Conservation (phyloP, 2,888 invertebrate genomes). For the Lordiphosa fenestrarum region DNA sequence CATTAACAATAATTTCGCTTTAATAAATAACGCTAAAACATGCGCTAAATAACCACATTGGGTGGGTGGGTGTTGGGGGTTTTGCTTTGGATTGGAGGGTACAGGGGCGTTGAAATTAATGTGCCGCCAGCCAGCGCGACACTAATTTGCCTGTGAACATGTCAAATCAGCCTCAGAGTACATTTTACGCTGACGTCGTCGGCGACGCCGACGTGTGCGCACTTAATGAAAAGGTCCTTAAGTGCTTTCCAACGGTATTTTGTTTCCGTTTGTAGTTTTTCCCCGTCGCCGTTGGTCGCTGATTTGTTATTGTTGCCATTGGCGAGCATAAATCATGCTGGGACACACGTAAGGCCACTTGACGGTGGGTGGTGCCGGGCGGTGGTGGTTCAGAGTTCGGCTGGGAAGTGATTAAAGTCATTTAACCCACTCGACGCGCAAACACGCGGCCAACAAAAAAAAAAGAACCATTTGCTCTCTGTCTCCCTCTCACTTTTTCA, state of each 20-base stretch:
- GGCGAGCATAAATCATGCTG: conserved; percentile 73
- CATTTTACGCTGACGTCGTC: conserved; percentile 57
- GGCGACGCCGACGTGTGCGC: conserved; percentile 36
- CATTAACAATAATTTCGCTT: conserved; percentile 75
- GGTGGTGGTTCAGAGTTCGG: conserved; percentile 19
- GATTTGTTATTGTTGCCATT: conserved; percentile 71
- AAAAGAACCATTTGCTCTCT: neutral
- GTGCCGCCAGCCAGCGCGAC: conserved; percentile 64
- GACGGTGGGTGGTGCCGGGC: conserved; percentile 23
- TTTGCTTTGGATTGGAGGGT: neutral
- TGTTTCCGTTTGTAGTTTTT: conserved; percentile 77
- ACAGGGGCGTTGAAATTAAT: conserved; percentile 63
- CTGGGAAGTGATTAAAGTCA: conserved; percentile 76
- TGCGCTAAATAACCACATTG: conserved; percentile 66
- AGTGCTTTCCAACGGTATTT: conserved; percentile 78
- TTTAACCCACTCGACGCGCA: conserved; percentile 68
- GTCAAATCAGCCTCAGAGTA: conserved; percentile 72
- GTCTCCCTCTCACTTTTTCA: conserved; percentile 1
- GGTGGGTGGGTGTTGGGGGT: neutral
- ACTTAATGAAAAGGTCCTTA: conserved; percentile 78
- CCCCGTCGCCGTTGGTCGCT: conserved; percentile 45
- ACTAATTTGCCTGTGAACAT: conserved; percentile 76
- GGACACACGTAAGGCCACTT: conserved; percentile 39
- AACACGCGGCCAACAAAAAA: conserved; percentile 30
- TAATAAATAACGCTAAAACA: conserved; percentile 75